These are phyloP conservation scores for Campopleginae sp. DNA, from an alignment of 2,888 invertebrate genomes.

Conservation along the genomic window DNA sequence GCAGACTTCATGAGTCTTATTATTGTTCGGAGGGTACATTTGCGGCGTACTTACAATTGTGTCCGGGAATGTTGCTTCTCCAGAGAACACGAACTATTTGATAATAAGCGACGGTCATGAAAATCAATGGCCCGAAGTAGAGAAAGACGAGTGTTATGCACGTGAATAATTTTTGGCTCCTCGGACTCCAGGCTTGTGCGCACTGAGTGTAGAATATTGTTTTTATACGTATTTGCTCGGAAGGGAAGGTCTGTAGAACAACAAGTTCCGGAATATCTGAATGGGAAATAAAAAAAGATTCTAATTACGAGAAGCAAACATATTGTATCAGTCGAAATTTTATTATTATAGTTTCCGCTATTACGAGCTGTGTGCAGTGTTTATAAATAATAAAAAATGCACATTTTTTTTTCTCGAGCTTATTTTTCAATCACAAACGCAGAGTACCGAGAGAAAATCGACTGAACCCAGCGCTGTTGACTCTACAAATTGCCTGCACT, in stretches of 20 bases:
- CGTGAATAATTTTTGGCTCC: slow-evolving; percentile 89
- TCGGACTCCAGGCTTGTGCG: slow-evolving; percentile 88
- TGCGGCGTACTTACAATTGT: slow-evolving; percentile 80
- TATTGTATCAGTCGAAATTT: neutral
- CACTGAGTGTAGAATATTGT: slow-evolving; percentile 90
- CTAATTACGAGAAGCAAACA: neutral
- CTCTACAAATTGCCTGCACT: neutral
- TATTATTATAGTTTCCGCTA: neutral
- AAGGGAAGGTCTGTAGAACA: slow-evolving; percentile 87
- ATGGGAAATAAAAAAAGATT: slow-evolving; percentile 71
- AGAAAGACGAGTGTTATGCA: slow-evolving; percentile 89
- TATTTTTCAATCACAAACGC: neutral
- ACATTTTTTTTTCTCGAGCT: neutral
- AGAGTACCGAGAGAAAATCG: neutral
- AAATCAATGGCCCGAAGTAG: slow-evolving; percentile 91
- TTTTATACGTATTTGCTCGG: slow-evolving; percentile 84
- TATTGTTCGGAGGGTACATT: neutral
- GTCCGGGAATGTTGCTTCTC: slow-evolving; percentile 92
- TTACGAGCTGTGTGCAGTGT: neutral
- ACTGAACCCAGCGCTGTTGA: neutral
- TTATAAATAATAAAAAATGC: neutral
- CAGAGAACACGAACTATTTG: slow-evolving; percentile 94
- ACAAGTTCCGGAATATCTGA: slow-evolving; percentile 92
- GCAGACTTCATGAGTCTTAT: neutral
- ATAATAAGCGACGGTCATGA: slow-evolving; percentile 94